phyloP scores from a whole-genome alignment of 2,888 invertebrate species.

The Strigamia crassipes region DNA sequence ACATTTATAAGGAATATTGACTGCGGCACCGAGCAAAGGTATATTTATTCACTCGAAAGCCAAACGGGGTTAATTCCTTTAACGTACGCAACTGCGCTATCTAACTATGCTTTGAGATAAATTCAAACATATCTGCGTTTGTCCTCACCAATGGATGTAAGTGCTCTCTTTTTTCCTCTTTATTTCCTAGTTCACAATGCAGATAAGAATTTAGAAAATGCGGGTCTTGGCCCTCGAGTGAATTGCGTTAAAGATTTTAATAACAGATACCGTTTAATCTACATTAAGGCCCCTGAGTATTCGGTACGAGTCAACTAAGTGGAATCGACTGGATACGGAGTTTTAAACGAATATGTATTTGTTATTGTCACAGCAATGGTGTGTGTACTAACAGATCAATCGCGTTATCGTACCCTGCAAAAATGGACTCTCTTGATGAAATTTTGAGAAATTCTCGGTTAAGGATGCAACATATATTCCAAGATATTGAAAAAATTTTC shows the following conservation, averaged over 20 bases:
- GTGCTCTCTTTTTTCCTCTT: background rate
- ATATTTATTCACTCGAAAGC: background rate
- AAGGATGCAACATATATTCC: no score
- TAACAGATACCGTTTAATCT: background rate
- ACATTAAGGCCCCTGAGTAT: background rate
- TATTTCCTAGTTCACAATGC: background rate
- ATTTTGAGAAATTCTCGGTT: no score
- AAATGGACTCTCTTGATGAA: no score
- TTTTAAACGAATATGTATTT: no score
- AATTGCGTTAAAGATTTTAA: background rate
- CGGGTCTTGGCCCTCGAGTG: background rate
- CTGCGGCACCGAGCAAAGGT: background rate
- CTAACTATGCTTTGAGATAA: background rate
- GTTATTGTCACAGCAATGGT: no score
- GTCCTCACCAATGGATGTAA: background rate
- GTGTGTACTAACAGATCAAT: no score
- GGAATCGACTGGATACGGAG: no score
- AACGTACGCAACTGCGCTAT: background rate
- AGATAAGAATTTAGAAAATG: background rate
- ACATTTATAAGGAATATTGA: background rate
- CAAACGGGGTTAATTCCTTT: background rate
- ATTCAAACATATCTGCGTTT: background rate
- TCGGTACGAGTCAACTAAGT: no score
- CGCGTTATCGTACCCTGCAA: no score
- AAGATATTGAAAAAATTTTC: no score